A percentile compares a stretch with the other conserved stretches of the same genome.
Conservation (phyloP, 2,797 vertebrate genomes). For the Serranus cabrilla region DNA sequence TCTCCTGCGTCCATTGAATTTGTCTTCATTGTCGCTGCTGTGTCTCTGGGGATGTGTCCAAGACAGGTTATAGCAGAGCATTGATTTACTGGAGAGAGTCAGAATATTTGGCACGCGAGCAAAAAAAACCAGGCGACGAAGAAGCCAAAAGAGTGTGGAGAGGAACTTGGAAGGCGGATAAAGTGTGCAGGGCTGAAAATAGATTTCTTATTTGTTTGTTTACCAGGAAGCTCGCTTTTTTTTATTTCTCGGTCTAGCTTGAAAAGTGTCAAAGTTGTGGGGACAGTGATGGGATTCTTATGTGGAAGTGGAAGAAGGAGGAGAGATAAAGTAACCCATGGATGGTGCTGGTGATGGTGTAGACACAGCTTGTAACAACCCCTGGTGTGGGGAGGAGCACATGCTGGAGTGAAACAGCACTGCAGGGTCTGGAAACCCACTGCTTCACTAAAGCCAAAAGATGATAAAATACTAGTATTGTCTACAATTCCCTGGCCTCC, state of each 20-base stretch:
- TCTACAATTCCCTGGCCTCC: slow-evolving; percentile 72
- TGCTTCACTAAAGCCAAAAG: slow-evolving; percentile 69
- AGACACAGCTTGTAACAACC: slow-evolving; percentile 50
- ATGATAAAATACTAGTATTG: slow-evolving; percentile 83
- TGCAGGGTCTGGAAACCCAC: slow-evolving; percentile 60
- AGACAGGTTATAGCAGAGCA: slow-evolving; percentile 38
- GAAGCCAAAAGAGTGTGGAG: slow-evolving; percentile 42
- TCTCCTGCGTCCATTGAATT: slow-evolving; percentile 27
- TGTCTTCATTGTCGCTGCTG: slow-evolving; percentile 49
- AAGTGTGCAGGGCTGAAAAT: slow-evolving; percentile 68
- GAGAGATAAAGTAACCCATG: slow-evolving; percentile 34
- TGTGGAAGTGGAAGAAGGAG: slow-evolving; percentile 31
- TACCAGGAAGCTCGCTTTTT: slow-evolving; percentile 63
- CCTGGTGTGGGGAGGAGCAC: slow-evolving; percentile 58
- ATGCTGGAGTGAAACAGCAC: slow-evolving; percentile 54
- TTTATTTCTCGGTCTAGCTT: slow-evolving; percentile 34
- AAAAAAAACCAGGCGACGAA: slow-evolving; percentile 37
- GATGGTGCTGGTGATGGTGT: slow-evolving; percentile 36
- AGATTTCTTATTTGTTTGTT: slow-evolving; percentile 71
- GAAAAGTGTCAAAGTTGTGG: slow-evolving; percentile 71
- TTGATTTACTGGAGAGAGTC: slow-evolving; percentile 46
- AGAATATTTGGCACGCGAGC: slow-evolving; percentile 43
- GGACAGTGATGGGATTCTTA: slow-evolving; percentile 53
- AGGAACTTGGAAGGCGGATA: slow-evolving; percentile 56
- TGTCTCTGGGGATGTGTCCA: slow-evolving; percentile 43